Evolutionary conservation across 1,140 invertebrate genomes (phyloP).

Genomic region (Drosophila pachea): DNA sequence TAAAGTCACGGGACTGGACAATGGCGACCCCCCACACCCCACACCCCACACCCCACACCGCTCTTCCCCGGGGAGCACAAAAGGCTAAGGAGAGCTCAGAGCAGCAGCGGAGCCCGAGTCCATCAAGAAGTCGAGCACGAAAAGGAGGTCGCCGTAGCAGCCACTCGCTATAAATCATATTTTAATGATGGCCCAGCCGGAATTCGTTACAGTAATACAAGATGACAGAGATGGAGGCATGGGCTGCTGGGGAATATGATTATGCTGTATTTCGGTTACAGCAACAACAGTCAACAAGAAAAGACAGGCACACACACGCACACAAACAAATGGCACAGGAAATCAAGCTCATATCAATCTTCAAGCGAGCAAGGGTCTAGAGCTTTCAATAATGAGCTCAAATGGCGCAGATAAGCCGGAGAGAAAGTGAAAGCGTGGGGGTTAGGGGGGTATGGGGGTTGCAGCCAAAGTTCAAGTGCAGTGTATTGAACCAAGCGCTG

Average conservation of each 20-base stretch:
- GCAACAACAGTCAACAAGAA: neutral
- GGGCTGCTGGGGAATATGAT: constrained; percentile 24
- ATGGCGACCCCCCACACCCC: neutral
- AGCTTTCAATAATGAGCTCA: constrained; percentile 27
- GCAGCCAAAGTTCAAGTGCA: constrained; percentile 57
- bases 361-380: constrained; percentile 11
- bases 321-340: constrained; percentile 37
- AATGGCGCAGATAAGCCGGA: constrained; percentile 37
- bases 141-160: constrained; percentile 21
- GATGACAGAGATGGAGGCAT: constrained; percentile 28
- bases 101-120: constrained; percentile 33
- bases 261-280: constrained; percentile 22
- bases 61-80: constrained; percentile 19
- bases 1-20: constrained; percentile 40
- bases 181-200: constrained; percentile 65
- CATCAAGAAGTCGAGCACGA: constrained; percentile 29
- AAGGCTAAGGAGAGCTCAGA: constrained; percentile 21
- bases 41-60: neutral
- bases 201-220: constrained; percentile 67
- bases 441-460: neutral
- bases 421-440: neutral
- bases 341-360: constrained; percentile 60
- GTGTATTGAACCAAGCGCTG: constrained; percentile 58
- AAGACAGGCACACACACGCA: constrained; percentile 25
- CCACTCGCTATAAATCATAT: constrained; percentile 65